Base-by-base conservation (phyloP, 2,113 vertebrate species). In the Danionella cerebrum region DNA sequence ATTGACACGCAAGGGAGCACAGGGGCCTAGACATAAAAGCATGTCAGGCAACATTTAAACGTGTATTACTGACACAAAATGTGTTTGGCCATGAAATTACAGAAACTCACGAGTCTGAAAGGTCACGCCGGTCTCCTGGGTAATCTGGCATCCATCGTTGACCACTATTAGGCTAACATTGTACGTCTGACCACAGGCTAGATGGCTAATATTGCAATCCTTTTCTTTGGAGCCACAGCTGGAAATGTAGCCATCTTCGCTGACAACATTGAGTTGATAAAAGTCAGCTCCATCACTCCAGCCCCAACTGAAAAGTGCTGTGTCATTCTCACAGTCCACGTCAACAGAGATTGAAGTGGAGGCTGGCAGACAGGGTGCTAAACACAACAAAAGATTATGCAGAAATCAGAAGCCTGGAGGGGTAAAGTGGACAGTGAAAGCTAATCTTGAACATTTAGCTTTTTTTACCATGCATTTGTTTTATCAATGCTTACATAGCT, bases 131-230 rank as follows among this genome's bases (percentile, higher is more conserved):
- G 71, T 59, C 2, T 10, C 31, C 2, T 62, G 59, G 25, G 73
- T 69, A 8, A 54, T 69, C 2, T 70, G 21, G 62, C 89, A 89
- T 8, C 69, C 36, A 1, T 76, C 35, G 55, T 75, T 81, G 54
- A 81, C 41, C 64, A 77, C 64, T 12, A 72, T 69, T 2, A 89
- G 38, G 19, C 33, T 85, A 57, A 89, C 16, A 12, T 21, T 82
- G 41, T 90, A 91, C 0, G 7, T 73, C 57, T 84, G 80, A 27
- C 89, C 84, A 18, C 89, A 91, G 31, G 54, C 29, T 21, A 91
- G 79, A 1, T 71, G 51, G 0, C 27, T 74, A 52, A 90, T 24
- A 6, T 75, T 44, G 51, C 90, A 91, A 24, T 27, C 24, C 13
- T 42, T 62, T 2, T 70, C 65, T 1, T 4, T 6, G 0, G 83